phyloP scores from a whole-genome alignment of 2,113 vertebrate genomes.

The Passerina amoena region DNA sequence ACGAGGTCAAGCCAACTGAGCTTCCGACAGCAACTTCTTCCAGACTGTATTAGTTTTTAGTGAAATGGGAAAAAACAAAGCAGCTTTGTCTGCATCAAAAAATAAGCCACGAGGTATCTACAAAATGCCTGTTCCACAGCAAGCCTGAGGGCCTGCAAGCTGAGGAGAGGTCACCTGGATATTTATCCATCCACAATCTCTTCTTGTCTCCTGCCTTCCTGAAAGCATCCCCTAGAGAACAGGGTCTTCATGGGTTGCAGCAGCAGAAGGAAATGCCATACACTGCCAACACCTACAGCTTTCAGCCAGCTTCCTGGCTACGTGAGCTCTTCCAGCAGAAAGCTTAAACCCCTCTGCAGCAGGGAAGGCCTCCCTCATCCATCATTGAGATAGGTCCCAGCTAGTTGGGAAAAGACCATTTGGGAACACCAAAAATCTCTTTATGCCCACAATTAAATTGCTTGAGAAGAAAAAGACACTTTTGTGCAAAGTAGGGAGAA shows the following conservation, averaged over 20 bases:
- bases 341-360: not conserved
- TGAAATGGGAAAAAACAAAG: not conserved
- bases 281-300: not conserved
- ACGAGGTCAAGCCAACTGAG: not conserved
- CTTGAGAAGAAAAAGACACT: not conserved
- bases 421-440: not conserved
- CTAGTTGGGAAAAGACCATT: not conserved
- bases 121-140: not conserved
- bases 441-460: not conserved
- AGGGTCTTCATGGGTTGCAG: not conserved
- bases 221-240: too few species aligned
- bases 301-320: not conserved
- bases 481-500: not conserved
- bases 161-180: not conserved
- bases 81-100: accelerated
- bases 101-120: not conserved
- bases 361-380: not conserved
- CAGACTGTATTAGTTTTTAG: accelerated
- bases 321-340: not conserved
- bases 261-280: not conserved
- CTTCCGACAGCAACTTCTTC: not conserved
- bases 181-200: not conserved
- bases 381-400: not conserved
- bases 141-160: not conserved
- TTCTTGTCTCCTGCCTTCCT: not conserved